Evolutionary conservation across 1,140 invertebrate species (phyloP), one percentile per base, ranked within the genome.

Genomic region (Eciton burchellii): DNA sequence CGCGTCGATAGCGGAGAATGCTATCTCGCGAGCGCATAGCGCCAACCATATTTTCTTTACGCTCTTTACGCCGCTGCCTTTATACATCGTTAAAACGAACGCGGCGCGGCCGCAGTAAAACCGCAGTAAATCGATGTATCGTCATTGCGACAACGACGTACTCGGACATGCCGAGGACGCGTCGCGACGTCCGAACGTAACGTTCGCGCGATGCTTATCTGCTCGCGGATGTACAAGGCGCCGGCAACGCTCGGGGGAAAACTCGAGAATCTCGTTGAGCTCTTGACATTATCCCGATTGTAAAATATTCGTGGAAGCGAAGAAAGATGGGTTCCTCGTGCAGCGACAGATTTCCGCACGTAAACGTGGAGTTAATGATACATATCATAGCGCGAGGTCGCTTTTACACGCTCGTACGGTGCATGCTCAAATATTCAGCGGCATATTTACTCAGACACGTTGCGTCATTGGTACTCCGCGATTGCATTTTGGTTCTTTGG

Each of bases 81-180:
- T 82, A 85, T 56, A 71, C 56, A 43, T 21, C 83, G 62, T 86
- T 85, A 82, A 86, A 86, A 77, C 68, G 35, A 79, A 19, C 54
- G 60, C 52, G 54, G 35, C 76, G 11, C 59, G 52, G 41, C 45
- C n/a, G 45, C 52, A 81, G 45, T 85, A 85, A 86, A 86, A 85
- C 49, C 41, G 70, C 47, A 74, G 54, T 86, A 85, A 82, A 86
- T 85, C 84, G 84, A 85, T 56, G 74, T 72, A 84, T 84, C 66
- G 57, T 84, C 66, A 49, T 81, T 57, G 65, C 12, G 83, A 70
- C 41, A 59, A 83, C 66, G 52, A 52, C 19, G 35, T 35, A 35
- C 16, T 35, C 24, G 26, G 59, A 72, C 54, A 19, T 21, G 52
- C 2, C 19, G n/a, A 66, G 26, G 52, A 57, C 19, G 21, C 21